Base-by-base conservation (phyloP, 2,888 invertebrate species). In the Leptodirus hochenwartii region DNA sequence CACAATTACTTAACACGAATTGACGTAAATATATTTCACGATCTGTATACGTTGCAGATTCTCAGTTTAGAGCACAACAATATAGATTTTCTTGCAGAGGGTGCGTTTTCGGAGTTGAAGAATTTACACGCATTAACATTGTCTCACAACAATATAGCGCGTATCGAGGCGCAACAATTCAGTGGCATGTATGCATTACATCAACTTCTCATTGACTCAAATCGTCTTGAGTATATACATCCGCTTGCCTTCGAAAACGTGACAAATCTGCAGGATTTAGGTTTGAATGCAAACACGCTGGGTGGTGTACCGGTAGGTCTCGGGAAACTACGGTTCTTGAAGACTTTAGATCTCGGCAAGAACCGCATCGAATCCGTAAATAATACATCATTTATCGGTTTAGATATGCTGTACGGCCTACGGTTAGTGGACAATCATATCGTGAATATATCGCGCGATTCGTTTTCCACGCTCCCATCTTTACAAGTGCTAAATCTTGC, bases 391-490 rank as follows among this genome's bases (percentile, higher is more conserved):
- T 79, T 85, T 44, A 65, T 67, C 46, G 78, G 79, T 4, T 57
- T 85, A 39, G 67, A 70, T 45, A 69, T 75, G 43, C 62, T 88
- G 24, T 73, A 73, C 45, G 76, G 78, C 10, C 56, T 88, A 33
- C 64, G 82, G 27, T 56, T 87, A 31, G 78, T 81, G 28, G 77
- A 78, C 47, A 87, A 87, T 57, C 71, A 72, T 52, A 70, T 77
- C 38, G 70, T 69, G 47, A 76, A 73, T 54, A 71, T 76, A 48
- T 74, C 75, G 31, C 70, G 69, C 48, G 78, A 74, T 45, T 73
- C 74, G 39, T 79, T 81, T 52, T 62, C 66, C 22, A 66, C 72
- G 12, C 52, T 81, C 38, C 71, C 73, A 5, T 69, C 72, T 9
- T 55, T 87, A 36, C 73, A 77, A 54, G 76, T 78, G 46, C 59